Evolutionary conservation across 2,113 vertebrate genomes (phyloP).

Genomic region (Peromyscus maniculatus): DNA sequence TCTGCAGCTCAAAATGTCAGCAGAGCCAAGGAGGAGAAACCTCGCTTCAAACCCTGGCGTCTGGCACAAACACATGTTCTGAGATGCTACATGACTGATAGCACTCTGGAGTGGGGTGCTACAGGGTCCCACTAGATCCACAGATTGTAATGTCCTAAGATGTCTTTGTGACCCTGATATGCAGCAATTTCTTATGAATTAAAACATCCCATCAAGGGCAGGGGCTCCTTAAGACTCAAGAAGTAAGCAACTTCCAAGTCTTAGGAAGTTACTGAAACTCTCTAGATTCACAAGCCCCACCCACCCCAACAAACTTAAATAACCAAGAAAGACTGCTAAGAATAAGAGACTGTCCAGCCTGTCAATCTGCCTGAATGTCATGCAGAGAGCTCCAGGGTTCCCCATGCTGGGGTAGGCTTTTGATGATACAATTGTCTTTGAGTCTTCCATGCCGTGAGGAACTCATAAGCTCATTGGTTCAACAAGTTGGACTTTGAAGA

Average conservation of each 20-base stretch:
- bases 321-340: neutral
- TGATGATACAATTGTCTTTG: neutral
- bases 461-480: neutral
- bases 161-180: neutral
- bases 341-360: neutral
- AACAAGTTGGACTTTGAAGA: neutral
- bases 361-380: neutral
- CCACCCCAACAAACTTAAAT: neutral
- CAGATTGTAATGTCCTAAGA: neutral
- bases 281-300: neutral
- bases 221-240: neutral
- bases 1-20: neutral
- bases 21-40: neutral
- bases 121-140: neutral
- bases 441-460: neutral
- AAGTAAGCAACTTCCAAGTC: neutral
- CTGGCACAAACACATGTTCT: neutral
- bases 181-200: neutral
- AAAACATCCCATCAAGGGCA: neutral
- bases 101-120: neutral
- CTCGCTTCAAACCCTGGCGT: neutral
- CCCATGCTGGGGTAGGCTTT: too few species aligned
- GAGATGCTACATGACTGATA: neutral
- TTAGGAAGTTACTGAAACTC: neutral
- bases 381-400: neutral